Evolutionary conservation across 2,797 vertebrate species (phyloP).

Genomic region (Thunnus albacares): DNA sequence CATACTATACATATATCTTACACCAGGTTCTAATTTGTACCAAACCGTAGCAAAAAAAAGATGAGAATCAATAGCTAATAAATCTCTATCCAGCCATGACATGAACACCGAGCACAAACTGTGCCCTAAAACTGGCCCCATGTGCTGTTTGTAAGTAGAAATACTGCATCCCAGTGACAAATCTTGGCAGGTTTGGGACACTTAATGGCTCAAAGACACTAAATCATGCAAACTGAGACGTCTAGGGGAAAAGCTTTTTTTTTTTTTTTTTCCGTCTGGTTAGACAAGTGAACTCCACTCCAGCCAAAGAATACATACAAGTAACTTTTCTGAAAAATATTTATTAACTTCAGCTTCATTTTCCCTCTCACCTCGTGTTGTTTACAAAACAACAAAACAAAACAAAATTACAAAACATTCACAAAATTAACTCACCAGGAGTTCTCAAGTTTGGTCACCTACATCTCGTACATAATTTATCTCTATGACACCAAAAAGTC

Average conservation of each 20-base stretch:
- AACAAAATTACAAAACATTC: conserved; percentile 16
- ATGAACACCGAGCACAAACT: conserved; percentile 6
- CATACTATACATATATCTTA: background rate
- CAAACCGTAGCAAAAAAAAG: background rate
- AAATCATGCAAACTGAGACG: conserved; percentile 20
- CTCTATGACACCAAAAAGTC: background rate
- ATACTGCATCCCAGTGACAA: background rate
- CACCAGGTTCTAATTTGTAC: background rate
- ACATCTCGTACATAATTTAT: background rate
- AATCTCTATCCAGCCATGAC: background rate
- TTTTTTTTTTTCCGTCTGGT: background rate
- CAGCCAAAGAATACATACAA: background rate
- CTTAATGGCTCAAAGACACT: conserved; percentile 13
- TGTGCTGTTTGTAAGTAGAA: conserved; percentile 2
- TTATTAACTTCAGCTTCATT: conserved; percentile 35
- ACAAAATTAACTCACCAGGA: conserved; percentile 12
- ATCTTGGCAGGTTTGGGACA: conserved; percentile 6
- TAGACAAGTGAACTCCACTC: background rate
- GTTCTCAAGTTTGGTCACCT: conserved; percentile 14
- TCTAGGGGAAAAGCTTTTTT: background rate
- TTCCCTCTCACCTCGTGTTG: background rate
- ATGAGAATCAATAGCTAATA: background rate
- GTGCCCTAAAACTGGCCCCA: background rate
- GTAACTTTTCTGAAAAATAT: conserved; percentile 25
- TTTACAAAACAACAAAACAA: conserved; percentile 7